phyloP scores from a whole-genome alignment of 2,113 vertebrate species.

The Rhinogobius similis region DNA sequence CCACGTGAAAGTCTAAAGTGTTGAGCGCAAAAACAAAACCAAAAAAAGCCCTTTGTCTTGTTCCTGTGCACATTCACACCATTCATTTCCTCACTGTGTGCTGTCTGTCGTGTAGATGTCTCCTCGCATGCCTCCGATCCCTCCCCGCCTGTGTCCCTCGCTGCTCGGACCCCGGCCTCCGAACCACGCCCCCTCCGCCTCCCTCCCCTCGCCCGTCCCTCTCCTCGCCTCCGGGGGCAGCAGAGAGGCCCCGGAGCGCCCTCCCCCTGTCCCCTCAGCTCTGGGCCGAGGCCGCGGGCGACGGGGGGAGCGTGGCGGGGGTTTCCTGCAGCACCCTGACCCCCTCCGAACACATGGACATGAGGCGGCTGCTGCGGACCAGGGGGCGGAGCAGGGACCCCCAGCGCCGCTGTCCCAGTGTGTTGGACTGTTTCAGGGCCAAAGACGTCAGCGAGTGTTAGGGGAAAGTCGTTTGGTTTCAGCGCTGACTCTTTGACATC shows the following conservation, averaged over 20 bases:
- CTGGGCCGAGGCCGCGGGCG: slow-evolving; percentile 13
- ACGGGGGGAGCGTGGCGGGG: slow-evolving; percentile 47
- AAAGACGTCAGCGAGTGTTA: slow-evolving; percentile 11
- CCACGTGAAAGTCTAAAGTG: no score
- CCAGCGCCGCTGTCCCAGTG: slow-evolving; percentile 9
- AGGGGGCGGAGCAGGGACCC: slow-evolving; percentile 23
- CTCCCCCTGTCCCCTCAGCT: slow-evolving; percentile 42
- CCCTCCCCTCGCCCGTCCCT: slow-evolving; percentile 36
- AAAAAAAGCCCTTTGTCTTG: not conserved
- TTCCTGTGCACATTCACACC: not conserved
- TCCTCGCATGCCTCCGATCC: slow-evolving; percentile 67
- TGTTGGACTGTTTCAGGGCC: slow-evolving; percentile 41
- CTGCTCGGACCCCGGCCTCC: slow-evolving; percentile 41
- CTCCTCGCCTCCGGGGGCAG: slow-evolving; percentile 45
- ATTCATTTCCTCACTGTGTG: slow-evolving; percentile 10
- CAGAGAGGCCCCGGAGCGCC: slow-evolving; percentile 58
- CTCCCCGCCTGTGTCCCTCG: slow-evolving; percentile 75
- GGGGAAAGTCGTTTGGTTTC: not conserved
- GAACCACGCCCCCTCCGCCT: slow-evolving; percentile 36
- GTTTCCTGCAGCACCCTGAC: slow-evolving; percentile 68
- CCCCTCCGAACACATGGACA: slow-evolving; percentile 63
- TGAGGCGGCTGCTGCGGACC: slow-evolving; percentile 52
- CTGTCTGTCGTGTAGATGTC: slow-evolving; percentile 39
- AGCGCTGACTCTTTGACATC: not conserved
- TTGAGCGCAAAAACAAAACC: no score